Conservation (phyloP, 2,888 invertebrate species). For the Mimas tiliae region DNA sequence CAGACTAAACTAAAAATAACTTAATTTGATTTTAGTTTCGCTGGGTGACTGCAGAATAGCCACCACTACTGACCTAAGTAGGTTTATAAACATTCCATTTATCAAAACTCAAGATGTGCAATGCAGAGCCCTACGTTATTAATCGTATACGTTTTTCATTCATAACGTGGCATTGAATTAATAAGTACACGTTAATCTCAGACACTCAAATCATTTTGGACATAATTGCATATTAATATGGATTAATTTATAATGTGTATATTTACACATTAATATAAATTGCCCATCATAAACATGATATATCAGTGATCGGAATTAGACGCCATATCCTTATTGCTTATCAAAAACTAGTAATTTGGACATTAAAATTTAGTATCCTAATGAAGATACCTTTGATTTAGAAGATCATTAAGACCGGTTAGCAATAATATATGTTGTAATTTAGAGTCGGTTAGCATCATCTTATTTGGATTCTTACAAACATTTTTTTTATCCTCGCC, state of each 20-base stretch:
- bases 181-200: background rate
- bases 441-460: no score
- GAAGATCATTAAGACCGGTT: background rate
- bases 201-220: background rate
- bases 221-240: background rate
- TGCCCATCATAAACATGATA: background rate
- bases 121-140: no score
- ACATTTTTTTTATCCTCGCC: no score
- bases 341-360: background rate
- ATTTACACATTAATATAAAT: background rate
- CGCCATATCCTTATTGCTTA: conserved; percentile 8
- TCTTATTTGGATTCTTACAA: no score
- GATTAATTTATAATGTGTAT: background rate
- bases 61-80: no score
- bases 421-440: no score
- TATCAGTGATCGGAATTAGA: conserved; percentile 1
- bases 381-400: background rate
- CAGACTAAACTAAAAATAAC: no score
- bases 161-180: background rate
- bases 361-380: background rate
- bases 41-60: no score
- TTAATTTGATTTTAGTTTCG: no score
- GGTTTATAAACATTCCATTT: no score
- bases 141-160: background rate
- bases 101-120: no score